Evolutionary conservation across 2,113 vertebrate species (phyloP).

Genomic region (Penelope pileata): DNA sequence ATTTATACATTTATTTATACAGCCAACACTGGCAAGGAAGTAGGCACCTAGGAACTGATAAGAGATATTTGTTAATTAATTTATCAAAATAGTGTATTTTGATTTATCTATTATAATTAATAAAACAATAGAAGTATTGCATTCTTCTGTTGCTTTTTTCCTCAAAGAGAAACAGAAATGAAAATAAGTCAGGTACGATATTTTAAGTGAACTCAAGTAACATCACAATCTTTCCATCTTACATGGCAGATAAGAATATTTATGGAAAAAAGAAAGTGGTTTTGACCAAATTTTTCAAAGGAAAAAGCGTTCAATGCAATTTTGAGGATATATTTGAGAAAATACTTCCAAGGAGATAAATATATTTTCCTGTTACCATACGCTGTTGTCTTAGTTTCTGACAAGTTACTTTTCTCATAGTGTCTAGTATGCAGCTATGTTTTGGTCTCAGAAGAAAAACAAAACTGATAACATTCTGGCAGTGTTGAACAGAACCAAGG

Average conservation of each 20-base stretch:
- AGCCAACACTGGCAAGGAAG: not conserved
- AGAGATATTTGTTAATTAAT: not conserved
- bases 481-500: no score
- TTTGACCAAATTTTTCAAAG: not conserved
- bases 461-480: no score
- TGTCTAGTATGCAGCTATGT: no score
- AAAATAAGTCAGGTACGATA: not conserved
- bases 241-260: not conserved
- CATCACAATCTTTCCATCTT: not conserved
- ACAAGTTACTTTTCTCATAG: no score
- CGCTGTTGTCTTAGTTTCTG: no score
- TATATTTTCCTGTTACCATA: not conserved
- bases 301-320: not conserved
- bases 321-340: not conserved
- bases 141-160: not conserved
- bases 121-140: not conserved
- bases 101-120: not conserved
- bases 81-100: not conserved
- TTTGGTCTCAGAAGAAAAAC: no score
- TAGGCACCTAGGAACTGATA: not conserved
- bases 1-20: no score
- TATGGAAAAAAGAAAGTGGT: not conserved
- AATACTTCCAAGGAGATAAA: not conserved
- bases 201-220: not conserved
- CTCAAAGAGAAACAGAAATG: not conserved